Evolutionary conservation across 1,140 invertebrate genomes (phyloP), one percentile per base, ranked within the genome.

Genomic region (Macrobrachium nipponense): DNA sequence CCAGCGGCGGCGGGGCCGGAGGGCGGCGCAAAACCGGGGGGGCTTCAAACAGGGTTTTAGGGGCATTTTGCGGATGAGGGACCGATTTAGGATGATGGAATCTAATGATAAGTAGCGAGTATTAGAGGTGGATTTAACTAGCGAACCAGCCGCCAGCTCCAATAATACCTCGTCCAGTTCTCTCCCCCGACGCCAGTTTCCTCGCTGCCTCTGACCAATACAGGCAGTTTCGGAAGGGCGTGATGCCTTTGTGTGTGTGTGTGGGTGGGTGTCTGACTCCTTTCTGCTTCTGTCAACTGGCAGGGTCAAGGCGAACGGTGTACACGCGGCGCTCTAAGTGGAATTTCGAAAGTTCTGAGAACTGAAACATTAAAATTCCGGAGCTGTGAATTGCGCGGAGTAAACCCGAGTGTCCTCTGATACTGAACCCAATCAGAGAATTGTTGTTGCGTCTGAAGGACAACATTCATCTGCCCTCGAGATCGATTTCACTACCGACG

Each of bases 81-180:
- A 15, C 43, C 44, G 79, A 80, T 68, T 58, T 68, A 66, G 64
- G 79, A 68, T 58, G 27, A 80, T 66, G 73, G 58, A 76, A 76
- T 76, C 23, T 80, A 80, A 80, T 80, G 78, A 80, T 80, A 80
- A 80, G 78, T 64, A 80, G 78, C 18, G 78, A 20, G 61, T 64
- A 80, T 80, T 51, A 80, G 78, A 80, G 78, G 61, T 43, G 60
- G 61, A 43, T 80, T 80, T 80, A 80, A 80, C 61, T 20, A 17
- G 27, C 36, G 27, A 59, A 11, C 60, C 17, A 20, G 68, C 18
- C 23, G 27, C 68, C 68, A 36, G 68, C 68, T 23, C 68, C 68
- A 72, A 72, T 72, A 72, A 72, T 72, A 72, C 68, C 68, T 72
- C 68, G 68, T 36, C 20, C 23, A 17, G 68, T 11, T 11, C 20